Conservation (phyloP, 2,797 vertebrate species). For the Poeciliopsis paucimaculata region DNA sequence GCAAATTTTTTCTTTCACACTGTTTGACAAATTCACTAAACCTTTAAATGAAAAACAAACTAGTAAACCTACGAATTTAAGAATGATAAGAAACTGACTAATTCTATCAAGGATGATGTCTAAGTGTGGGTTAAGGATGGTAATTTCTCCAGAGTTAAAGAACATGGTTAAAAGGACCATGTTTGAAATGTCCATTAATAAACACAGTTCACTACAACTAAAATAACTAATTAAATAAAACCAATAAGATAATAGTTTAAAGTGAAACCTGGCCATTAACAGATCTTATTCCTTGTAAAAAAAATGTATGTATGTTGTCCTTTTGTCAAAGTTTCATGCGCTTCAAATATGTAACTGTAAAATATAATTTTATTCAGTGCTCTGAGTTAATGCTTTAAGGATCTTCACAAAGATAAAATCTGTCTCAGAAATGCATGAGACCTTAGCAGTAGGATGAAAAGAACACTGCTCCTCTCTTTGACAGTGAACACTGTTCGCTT, state of each 20-base stretch:
- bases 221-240: not conserved
- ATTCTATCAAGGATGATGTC: no score
- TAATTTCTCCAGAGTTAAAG: no score
- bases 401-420: not conserved
- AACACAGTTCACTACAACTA: not conserved
- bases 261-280: not conserved
- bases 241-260: not conserved
- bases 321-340: not conserved
- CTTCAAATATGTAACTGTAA: not conserved
- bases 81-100: no score
- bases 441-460: not conserved
- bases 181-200: not conserved
- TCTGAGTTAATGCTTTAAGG: not conserved
- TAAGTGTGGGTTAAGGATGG: no score
- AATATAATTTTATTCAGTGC: not conserved
- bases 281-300: not conserved
- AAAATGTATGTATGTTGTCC: not conserved
- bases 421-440: not conserved
- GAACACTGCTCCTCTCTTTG: not conserved
- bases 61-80: no score
- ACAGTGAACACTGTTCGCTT: conserved; percentile 47
- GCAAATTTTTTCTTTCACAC: no score
- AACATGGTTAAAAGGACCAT: not conserved
- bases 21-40: no score
- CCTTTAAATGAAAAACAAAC: no score